Conservation (phyloP, 2,888 invertebrate genomes). For the Agrotis exclamationis region DNA sequence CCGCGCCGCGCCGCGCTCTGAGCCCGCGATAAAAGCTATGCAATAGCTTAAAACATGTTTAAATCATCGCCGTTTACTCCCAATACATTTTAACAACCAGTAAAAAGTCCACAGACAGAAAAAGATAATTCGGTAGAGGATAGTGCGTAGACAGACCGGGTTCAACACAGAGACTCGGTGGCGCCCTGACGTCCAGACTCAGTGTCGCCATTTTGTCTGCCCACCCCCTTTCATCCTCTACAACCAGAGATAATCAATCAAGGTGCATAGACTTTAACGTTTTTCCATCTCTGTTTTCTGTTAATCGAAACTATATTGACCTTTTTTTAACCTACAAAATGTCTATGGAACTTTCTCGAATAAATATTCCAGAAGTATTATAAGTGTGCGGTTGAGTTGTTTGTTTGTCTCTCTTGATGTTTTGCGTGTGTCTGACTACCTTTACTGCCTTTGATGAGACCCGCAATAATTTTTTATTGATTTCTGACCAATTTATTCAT, state of each 20-base stretch:
- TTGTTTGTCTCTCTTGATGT: slow-evolving; percentile 21
- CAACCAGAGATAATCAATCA: slow-evolving; percentile 52
- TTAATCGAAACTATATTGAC: slow-evolving; percentile 11
- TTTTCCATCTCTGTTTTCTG: slow-evolving; percentile 14
- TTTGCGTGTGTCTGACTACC: slow-evolving; percentile 16
- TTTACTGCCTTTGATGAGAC: background rate
- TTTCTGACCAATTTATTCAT: slow-evolving; percentile 29
- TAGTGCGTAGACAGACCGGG: slow-evolving; percentile 21
- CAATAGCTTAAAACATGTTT: too few relatives aligned
- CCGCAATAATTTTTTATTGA: slow-evolving; percentile 20
- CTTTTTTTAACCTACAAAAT: slow-evolving; percentile 14
- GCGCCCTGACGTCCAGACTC: slow-evolving; percentile 57
- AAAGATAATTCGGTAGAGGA: slow-evolving; percentile 5
- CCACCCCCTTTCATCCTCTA: slow-evolving; percentile 2
- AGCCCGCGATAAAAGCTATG: too few relatives aligned
- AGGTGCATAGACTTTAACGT: slow-evolving; percentile 21
- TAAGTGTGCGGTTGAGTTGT: background rate
- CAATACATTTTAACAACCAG: too few relatives aligned
- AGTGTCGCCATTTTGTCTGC: slow-evolving; percentile 43
- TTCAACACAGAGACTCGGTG: slow-evolving; percentile 43
- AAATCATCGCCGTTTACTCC: too few relatives aligned
- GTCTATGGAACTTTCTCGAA: background rate
- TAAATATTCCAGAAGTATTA: background rate
- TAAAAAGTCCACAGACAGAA: slow-evolving; percentile 1
- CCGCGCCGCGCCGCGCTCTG: too few relatives aligned